Evolutionary conservation across 2,797 vertebrate species (phyloP).

Genomic region (Muscicapa striata): DNA sequence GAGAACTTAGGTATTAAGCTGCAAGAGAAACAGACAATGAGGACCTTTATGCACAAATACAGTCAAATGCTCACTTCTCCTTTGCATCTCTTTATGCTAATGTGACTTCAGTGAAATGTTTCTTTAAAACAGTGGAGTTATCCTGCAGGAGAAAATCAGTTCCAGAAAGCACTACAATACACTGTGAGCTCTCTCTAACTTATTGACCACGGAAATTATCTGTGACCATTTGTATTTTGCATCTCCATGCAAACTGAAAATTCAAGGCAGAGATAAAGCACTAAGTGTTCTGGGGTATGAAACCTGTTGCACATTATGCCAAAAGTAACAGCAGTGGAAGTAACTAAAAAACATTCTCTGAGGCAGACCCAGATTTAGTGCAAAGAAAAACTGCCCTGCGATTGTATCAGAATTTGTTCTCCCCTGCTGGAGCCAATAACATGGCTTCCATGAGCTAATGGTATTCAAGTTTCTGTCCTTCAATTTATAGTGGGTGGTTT

Average conservation of each 20-base stretch:
- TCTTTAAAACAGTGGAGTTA: neutral
- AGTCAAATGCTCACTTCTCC: neutral
- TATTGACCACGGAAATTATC: constrained; percentile 8
- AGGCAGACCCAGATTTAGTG: neutral
- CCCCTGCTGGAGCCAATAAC: neutral
- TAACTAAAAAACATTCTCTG: neutral
- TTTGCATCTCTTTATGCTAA: neutral
- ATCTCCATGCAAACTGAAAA: neutral
- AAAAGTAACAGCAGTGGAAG: neutral
- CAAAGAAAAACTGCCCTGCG: neutral
- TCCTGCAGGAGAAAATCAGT: neutral
- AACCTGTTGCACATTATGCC: neutral
- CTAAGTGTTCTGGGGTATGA: neutral
- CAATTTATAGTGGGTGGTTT: neutral
- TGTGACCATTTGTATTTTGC: neutral
- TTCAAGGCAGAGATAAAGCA: neutral
- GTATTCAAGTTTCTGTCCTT: constrained; percentile 13
- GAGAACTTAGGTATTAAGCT: neutral
- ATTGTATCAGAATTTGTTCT: neutral
- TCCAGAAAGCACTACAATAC: neutral
- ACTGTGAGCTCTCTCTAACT: neutral
- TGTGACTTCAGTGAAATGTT: neutral
- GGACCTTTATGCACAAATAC: neutral
- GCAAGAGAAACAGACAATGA: neutral
- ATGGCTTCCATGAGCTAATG: neutral